Conservation (phyloP, 2,113 vertebrate species). For the Pagrus major region DNA sequence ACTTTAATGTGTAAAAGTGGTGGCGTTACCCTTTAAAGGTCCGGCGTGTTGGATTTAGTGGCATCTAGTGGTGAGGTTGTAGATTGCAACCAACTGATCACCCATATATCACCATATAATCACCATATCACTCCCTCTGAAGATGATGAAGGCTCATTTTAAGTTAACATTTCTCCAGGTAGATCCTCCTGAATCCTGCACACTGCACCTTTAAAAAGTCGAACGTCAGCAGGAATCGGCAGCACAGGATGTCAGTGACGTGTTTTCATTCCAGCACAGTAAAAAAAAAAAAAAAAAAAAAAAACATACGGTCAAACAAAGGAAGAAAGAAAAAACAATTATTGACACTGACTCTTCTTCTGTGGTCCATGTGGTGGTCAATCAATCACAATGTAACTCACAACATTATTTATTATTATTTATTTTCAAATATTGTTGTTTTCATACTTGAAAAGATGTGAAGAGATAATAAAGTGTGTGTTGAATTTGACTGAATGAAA, state of each 20-base stretch:
- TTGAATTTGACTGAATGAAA: conserved; percentile 63
- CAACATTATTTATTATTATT: conserved; percentile 75
- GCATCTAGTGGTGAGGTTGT: too few species aligned
- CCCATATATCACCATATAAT: too few species aligned
- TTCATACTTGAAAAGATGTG: conserved; percentile 73
- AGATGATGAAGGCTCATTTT: too few species aligned
- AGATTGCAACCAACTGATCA: too few species aligned
- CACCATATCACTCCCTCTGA: too few species aligned
- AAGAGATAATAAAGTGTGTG: conserved; percentile 65
- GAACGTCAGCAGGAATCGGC: conserved; percentile 9
- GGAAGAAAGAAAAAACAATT: background rate
- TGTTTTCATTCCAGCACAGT: conserved; percentile 42
- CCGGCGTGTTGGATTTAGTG: too few species aligned
- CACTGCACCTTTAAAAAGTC: too few species aligned
- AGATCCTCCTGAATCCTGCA: too few species aligned
- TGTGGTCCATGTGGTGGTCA: conserved; percentile 32
- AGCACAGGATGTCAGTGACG: background rate
- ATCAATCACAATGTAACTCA: conserved; percentile 48
- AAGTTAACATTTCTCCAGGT: too few species aligned
- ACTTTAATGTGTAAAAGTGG: too few species aligned
- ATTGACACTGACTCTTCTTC: background rate
- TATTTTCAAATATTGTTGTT: conserved; percentile 73
- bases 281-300: background rate
- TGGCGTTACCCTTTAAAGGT: too few species aligned
- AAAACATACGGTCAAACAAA: conserved; percentile 7